Evolutionary conservation across 2,113 vertebrate genomes (phyloP).

Genomic region (Anthoscopus minutus): DNA sequence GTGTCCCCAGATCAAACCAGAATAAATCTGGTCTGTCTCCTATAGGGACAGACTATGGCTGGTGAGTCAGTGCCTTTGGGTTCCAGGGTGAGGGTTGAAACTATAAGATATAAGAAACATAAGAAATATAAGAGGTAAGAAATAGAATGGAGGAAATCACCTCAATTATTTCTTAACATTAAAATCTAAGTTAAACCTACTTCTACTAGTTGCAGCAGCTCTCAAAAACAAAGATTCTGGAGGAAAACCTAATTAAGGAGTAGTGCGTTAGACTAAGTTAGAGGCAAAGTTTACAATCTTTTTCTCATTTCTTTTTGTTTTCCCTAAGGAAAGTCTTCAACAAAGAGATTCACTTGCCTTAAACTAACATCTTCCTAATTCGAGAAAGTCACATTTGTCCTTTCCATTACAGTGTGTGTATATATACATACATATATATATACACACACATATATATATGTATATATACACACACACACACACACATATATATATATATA

Average conservation of each 20-base stretch:
- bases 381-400: neutral
- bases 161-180: neutral
- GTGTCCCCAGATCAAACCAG: neutral
- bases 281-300: neutral
- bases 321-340: neutral
- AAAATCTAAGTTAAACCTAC: neutral
- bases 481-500: neutral
- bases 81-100: neutral
- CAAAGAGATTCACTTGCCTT: neutral
- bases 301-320: neutral
- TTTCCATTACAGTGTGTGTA: fast-evolving
- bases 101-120: too few relatives aligned
- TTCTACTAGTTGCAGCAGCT: neutral
- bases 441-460: neutral
- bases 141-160: neutral
- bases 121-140: neutral
- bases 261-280: neutral
- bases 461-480: neutral
- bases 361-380: neutral
- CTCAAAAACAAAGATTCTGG: neutral
- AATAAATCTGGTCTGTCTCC: neutral
- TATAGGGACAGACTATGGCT: neutral
- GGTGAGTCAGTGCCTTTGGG: neutral
- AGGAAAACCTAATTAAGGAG: neutral
- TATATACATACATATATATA: neutral